Percentiles rank a stretch among this genome's conserved stretches.
Evolutionary conservation across 2,888 invertebrate species (phyloP).

Genomic region (Scotopteryx bipunctaria): DNA sequence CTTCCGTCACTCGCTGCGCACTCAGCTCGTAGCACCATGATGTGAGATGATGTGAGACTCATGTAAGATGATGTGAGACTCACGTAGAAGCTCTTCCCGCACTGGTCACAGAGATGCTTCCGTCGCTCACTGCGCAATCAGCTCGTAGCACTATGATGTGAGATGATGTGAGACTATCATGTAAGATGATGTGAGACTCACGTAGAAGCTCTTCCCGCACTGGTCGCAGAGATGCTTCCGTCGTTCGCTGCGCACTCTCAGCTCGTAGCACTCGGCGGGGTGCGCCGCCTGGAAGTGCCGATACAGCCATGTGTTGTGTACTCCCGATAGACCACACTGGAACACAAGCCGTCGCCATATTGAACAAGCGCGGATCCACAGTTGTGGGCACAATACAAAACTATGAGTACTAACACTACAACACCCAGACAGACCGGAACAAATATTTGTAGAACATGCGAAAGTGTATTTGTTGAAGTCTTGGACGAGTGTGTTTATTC

Average conservation of each 20-base stretch:
- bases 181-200: slow-evolving; percentile 20
- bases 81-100: slow-evolving; percentile 34
- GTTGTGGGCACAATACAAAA: no score
- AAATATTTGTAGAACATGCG: no score
- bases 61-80: no score
- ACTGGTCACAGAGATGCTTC: slow-evolving; percentile 33
- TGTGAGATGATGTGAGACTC: no score
- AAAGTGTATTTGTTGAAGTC: no score
- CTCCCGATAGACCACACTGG: slow-evolving; percentile 32
- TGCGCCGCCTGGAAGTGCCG: slow-evolving; percentile 30
- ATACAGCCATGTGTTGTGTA: slow-evolving; percentile 35
- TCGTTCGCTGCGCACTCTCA: slow-evolving; percentile 21
- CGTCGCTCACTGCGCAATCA: slow-evolving; percentile 21
- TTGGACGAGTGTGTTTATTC: no score
- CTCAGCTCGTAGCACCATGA: not conserved
- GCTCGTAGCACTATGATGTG: no score
- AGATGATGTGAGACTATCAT: no score
- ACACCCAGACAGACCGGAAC: no score
- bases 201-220: slow-evolving; percentile 35
- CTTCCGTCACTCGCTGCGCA: slow-evolving; percentile 23
- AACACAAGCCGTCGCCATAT: no score
- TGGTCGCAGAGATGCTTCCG: slow-evolving; percentile 33
- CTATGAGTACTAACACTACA: no score
- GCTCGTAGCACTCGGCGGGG: slow-evolving; percentile 30
- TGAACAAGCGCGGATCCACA: no score